Evolutionary conservation across 2,113 vertebrate species (phyloP).

Genomic region (Phainopepla nitens): DNA sequence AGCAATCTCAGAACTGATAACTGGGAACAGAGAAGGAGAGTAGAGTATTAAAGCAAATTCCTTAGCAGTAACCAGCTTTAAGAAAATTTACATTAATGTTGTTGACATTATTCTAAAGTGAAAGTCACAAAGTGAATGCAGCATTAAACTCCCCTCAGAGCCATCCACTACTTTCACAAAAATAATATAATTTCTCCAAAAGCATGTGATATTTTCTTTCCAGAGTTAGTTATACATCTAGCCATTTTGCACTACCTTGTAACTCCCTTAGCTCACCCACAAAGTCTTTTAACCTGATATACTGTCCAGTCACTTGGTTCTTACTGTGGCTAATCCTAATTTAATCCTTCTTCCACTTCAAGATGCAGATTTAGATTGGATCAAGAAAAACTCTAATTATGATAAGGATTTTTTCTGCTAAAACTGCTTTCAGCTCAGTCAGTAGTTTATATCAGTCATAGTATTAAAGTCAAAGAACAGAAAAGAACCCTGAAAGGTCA

Average conservation of each 20-base stretch:
- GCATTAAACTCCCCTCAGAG: neutral
- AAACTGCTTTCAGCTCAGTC: neutral
- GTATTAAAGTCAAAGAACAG: neutral
- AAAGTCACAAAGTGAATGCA: neutral
- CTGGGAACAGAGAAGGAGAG: accelerated
- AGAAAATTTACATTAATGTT: neutral
- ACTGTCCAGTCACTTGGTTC: neutral
- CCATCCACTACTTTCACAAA: neutral
- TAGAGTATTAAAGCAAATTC: neutral
- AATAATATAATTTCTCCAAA: neutral
- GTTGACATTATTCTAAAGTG: neutral
- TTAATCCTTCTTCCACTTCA: neutral
- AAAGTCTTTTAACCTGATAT: neutral
- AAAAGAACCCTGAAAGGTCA: neutral
- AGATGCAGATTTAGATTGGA: neutral
- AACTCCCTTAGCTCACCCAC: neutral
- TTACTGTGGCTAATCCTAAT: neutral
- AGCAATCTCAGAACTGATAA: neutral
- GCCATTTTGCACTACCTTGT: neutral
- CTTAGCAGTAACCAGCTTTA: neutral
- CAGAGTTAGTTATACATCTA: neutral
- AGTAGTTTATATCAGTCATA: neutral
- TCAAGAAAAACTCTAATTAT: neutral
- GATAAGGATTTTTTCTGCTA: neutral
- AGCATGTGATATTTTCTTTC: neutral